These are phyloP conservation scores for Petrolisthes cinctipes DNA, from an alignment of 2,888 invertebrate genomes.

Conservation along the genomic window DNA sequence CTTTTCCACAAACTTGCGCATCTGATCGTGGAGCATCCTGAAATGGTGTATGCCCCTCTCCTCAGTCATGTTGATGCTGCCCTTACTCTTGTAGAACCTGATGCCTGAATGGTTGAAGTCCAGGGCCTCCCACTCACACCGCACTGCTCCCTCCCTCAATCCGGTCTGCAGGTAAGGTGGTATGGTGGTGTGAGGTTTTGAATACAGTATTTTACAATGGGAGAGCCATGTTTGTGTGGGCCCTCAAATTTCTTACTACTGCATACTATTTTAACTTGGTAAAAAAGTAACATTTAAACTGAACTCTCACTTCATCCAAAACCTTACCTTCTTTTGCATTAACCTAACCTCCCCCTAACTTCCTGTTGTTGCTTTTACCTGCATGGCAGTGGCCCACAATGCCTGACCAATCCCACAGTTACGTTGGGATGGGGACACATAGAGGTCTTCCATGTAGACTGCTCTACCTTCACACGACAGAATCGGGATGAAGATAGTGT, in stretches of 20 bases:
- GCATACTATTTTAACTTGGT: too few relatives aligned
- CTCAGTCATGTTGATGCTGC: slow-evolving; percentile 78
- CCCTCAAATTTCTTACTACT: too few relatives aligned
- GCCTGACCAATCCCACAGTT: slow-evolving; percentile 77
- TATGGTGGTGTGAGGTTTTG: too few relatives aligned
- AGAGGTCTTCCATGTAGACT: slow-evolving; percentile 81
- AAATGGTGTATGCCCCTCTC: slow-evolving; percentile 71
- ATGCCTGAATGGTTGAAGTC: slow-evolving; percentile 84
- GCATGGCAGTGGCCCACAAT: slow-evolving; percentile 78
- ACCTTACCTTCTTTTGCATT: not conserved
- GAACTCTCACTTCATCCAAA: too few relatives aligned
- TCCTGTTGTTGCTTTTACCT: slow-evolving; percentile 72
- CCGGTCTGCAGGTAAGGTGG: slow-evolving; percentile 30
- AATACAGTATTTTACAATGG: too few relatives aligned
- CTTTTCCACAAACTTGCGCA: not conserved
- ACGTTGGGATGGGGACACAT: slow-evolving; percentile 77
- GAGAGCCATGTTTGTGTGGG: too few relatives aligned
- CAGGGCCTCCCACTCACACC: slow-evolving; percentile 85
- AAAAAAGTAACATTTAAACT: too few relatives aligned
- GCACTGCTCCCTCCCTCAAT: slow-evolving; percentile 72
- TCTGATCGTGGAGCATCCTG: not conserved
- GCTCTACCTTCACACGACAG: slow-evolving; percentile 88
- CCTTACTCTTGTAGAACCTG: slow-evolving; percentile 79
- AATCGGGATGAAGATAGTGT: slow-evolving; percentile 82
- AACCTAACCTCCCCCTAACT: not conserved